phyloP scores from a whole-genome alignment of 2,797 vertebrate species.

The Myripristis murdjan region DNA sequence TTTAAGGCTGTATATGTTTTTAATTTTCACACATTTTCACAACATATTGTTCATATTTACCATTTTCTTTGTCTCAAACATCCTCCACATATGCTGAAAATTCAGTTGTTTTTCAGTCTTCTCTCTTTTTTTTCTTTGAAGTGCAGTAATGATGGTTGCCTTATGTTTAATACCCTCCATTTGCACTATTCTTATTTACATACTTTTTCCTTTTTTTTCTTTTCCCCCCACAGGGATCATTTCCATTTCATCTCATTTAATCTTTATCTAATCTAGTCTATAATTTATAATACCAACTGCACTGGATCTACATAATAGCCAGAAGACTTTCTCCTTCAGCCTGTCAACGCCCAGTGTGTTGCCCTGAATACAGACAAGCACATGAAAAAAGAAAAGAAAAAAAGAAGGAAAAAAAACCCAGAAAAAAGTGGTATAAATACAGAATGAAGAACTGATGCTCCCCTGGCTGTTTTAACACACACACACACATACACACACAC shows the following conservation, averaged over 20 bases:
- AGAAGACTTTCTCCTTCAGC: slow-evolving; percentile 40
- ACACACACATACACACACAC: slow-evolving; percentile 38
- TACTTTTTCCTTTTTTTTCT: slow-evolving; percentile 28
- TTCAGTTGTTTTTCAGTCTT: too few relatives aligned
- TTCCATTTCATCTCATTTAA: slow-evolving; percentile 59
- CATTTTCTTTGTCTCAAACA: too few relatives aligned
- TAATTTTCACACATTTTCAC: too few relatives aligned
- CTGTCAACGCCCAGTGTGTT: slow-evolving; percentile 52
- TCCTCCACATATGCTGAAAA: too few relatives aligned
- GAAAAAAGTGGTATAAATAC: slow-evolving; percentile 54
- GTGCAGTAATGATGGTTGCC: too few relatives aligned
- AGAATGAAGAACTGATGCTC: slow-evolving; percentile 57
- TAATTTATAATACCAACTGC: slow-evolving; percentile 59
- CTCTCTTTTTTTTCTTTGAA: too few relatives aligned
- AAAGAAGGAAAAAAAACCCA: slow-evolving; percentile 16
- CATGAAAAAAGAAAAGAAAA: too few relatives aligned
- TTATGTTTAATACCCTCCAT: too few relatives aligned
- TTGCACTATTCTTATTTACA: slow-evolving; percentile 38
- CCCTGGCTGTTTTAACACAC: slow-evolving; percentile 43
- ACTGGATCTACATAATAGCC: slow-evolving; percentile 49
- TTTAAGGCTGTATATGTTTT: too few relatives aligned
- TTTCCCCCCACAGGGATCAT: slow-evolving; percentile 58
- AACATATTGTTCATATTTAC: too few relatives aligned
- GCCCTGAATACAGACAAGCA: slow-evolving; percentile 56
- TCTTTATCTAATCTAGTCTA: slow-evolving; percentile 65